phyloP scores from a whole-genome alignment of 2,113 vertebrate species.

The Embiotoca jacksoni region DNA sequence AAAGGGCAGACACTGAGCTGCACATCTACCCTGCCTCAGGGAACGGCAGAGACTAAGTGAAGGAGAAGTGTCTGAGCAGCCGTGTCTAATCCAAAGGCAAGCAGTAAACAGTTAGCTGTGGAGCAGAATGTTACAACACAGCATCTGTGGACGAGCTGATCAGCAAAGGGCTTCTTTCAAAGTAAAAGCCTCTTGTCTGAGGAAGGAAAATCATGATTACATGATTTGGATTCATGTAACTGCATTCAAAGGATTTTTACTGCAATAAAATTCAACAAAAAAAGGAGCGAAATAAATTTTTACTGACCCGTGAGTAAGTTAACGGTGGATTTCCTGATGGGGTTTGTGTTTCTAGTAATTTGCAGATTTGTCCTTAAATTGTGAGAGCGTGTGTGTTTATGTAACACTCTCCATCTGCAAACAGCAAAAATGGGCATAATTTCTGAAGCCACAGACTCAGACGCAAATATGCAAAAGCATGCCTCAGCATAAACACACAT shows the following conservation, averaged over 20 bases:
- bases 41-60: neutral
- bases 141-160: neutral
- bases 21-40: constrained; percentile 9
- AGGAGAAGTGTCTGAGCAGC: constrained; percentile 9
- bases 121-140: neutral
- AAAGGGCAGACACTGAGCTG: neutral
- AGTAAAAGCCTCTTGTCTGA: too few relatives aligned
- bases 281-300: too few relatives aligned
- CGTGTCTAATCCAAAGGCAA: constrained; percentile 20
- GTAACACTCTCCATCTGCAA: constrained; percentile 5
- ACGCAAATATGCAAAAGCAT: constrained; percentile 42
- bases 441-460: constrained; percentile 30
- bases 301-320: too few relatives aligned
- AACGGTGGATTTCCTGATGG: too few relatives aligned
- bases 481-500: constrained; percentile 2
- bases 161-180: too few relatives aligned
- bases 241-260: too few relatives aligned
- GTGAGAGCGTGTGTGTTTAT: neutral
- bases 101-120: constrained; percentile 7
- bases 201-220: too few relatives aligned
- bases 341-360: too few relatives aligned
- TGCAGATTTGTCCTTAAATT: too few relatives aligned
- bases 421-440: constrained; percentile 21
- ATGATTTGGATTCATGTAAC: too few relatives aligned
- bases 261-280: too few relatives aligned